phyloP scores from a whole-genome alignment of 1,140 invertebrate genomes.

The Caenorhabditis remanei region DNA sequence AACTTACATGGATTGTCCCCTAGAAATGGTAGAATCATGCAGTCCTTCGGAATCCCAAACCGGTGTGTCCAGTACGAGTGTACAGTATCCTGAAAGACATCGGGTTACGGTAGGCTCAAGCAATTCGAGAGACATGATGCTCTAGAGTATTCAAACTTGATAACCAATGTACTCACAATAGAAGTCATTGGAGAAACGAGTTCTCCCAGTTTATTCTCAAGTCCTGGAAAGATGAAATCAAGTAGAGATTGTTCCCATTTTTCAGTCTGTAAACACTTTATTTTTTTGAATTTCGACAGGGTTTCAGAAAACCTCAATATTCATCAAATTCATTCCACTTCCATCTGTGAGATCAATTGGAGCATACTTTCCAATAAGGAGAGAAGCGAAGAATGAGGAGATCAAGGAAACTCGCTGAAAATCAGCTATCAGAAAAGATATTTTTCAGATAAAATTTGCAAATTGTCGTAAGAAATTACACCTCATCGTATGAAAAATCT shows the following conservation, averaged over 20 bases:
- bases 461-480: too few relatives aligned
- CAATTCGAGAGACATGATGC: too few relatives aligned
- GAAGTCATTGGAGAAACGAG: conserved; percentile 78
- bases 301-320: conserved; percentile 81
- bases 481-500: too few relatives aligned
- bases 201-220: conserved; percentile 82
- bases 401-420: conserved; percentile 89
- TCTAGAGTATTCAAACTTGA: too few relatives aligned
- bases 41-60: conserved; percentile 80
- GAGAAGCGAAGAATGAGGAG: conserved; percentile 89
- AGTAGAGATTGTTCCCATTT: not conserved
- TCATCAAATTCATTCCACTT: conserved; percentile 95
- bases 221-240: not conserved
- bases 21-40: conserved; percentile 89
- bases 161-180: not conserved
- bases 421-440: conserved; percentile 17
- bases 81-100: not conserved
- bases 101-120: not conserved
- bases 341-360: conserved; percentile 92
- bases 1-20: conserved; percentile 86
- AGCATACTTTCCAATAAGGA: conserved; percentile 90
- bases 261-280: conserved; percentile 81
- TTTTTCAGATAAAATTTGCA: not conserved
- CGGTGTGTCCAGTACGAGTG: not conserved
- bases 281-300: conserved; percentile 80